Percentiles rank a stretch among this genome's conserved stretches.
Conservation (phyloP, 2,888 invertebrate species). For the Nymphalis urticae region DNA sequence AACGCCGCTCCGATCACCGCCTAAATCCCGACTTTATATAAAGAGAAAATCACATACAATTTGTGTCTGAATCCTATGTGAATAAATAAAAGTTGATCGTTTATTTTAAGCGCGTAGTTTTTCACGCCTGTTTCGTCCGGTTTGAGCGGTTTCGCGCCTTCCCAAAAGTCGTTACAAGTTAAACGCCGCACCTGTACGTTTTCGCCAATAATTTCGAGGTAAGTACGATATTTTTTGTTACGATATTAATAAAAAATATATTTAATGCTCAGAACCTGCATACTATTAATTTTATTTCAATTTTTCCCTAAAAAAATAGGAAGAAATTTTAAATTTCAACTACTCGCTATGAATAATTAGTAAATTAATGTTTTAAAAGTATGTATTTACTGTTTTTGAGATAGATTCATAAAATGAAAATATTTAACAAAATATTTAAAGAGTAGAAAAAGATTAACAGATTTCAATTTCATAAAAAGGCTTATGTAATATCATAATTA, state of each 20-base stretch:
- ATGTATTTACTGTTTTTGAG: background rate
- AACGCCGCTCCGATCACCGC: conserved; percentile 64
- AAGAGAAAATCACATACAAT: conserved; percentile 41
- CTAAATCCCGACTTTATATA: conserved; percentile 44
- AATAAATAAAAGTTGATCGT: conserved; percentile 59
- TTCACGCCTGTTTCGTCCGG: conserved; percentile 59
- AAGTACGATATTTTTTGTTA: conserved; percentile 63
- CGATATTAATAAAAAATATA: conserved; percentile 8
- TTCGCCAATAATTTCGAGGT: conserved; percentile 57
- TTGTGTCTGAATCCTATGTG: conserved; percentile 59
- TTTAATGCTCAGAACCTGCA: background rate
- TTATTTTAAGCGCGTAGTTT: conserved; percentile 47
- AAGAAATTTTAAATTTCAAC: background rate
- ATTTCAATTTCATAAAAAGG: background rate
- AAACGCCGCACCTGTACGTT: conserved; percentile 51
- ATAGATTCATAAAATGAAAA: background rate
- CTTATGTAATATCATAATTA: conserved; percentile 5
- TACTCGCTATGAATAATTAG: background rate
- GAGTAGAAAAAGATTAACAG: background rate
- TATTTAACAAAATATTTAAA: background rate
- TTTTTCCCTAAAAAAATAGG: background rate
- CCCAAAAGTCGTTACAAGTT: conserved; percentile 30
- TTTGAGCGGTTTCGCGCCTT: conserved; percentile 42
- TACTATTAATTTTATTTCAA: background rate
- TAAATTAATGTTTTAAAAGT: background rate